Evolutionary conservation across 2,888 invertebrate genomes (phyloP).

Genomic region (Sesamia inferens): DNA sequence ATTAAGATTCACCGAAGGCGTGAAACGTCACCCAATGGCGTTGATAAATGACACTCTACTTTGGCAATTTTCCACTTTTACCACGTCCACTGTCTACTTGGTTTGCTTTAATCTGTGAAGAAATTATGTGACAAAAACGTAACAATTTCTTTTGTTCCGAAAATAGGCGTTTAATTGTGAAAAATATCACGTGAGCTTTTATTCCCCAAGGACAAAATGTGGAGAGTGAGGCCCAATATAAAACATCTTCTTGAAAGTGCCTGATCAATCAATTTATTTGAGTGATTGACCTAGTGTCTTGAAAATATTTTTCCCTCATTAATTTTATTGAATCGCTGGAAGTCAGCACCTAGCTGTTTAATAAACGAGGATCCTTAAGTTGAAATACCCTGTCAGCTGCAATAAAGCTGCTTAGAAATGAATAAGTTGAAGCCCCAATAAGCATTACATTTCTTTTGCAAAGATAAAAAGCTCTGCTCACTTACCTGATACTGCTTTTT

Average conservation of each 20-base stretch:
- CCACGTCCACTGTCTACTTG: conserved; percentile 70
- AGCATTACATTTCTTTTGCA: conserved; percentile 9
- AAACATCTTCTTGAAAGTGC: conserved; percentile 40
- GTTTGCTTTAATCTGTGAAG: conserved; percentile 74
- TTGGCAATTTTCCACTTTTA: conserved; percentile 82
- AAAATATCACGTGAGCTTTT: conserved; percentile 41
- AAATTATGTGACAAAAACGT: conserved; percentile 67
- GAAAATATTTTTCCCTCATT: conserved; percentile 48
- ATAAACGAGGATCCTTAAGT: conserved; percentile 34
- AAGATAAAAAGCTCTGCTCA: conserved; percentile 18
- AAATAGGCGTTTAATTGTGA: conserved; percentile 37
- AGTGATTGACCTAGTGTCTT: conserved; percentile 48
- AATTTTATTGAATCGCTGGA: conserved; percentile 54
- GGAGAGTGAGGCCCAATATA: conserved; percentile 18
- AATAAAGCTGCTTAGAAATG: conserved; percentile 30
- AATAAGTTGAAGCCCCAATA: conserved; percentile 21
- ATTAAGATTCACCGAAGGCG: conserved; percentile 77
- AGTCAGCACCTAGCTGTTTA: conserved; percentile 44
- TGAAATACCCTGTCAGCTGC: conserved; percentile 28
- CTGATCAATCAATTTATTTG: conserved; percentile 52
- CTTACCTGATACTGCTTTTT: background rate
- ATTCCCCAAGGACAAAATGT: conserved; percentile 24
- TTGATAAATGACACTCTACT: conserved; percentile 80
- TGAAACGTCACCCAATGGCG: conserved; percentile 77
- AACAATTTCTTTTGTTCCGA: conserved; percentile 57